Conservation (phyloP, 1,140 invertebrate genomes). For the Drosophila pectinifera region DNA sequence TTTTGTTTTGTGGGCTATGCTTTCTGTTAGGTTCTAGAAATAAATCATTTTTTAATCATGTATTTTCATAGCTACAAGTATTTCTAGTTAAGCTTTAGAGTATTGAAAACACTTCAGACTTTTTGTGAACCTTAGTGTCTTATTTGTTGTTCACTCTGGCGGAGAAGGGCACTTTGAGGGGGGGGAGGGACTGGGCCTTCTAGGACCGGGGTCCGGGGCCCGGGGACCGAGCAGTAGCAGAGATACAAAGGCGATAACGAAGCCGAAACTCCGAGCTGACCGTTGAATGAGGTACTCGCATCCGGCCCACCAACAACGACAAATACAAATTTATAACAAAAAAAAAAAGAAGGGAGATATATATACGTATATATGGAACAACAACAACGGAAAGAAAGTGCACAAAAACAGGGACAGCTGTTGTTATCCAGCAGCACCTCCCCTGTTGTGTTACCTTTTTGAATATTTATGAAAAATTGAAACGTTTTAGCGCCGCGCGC, state of each 20-base stretch:
- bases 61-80: no score
- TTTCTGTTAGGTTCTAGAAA: no score
- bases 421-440: conserved; percentile 47
- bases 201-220: background rate
- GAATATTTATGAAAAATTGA: conserved; percentile 84
- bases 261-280: conserved; percentile 49
- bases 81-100: background rate
- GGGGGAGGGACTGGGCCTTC: no score
- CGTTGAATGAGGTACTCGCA: conserved; percentile 48
- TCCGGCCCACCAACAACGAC: conserved; percentile 28
- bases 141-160: conserved; percentile 34
- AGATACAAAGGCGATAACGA: conserved; percentile 70
- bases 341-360: conserved; percentile 5
- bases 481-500: conserved; percentile 78
- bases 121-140: conserved; percentile 3
- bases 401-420: conserved; percentile 59
- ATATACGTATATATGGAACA: background rate
- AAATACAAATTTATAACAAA: conserved; percentile 18
- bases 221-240: conserved; percentile 42
- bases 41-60: no score
- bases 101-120: background rate
- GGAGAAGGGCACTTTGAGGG: background rate
- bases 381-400: conserved; percentile 2
- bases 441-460: conserved; percentile 73
- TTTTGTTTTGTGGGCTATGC: no score